These are phyloP conservation scores for Varecia variegata DNA, from an alignment of 2,797 vertebrate species.

Conservation along the genomic window DNA sequence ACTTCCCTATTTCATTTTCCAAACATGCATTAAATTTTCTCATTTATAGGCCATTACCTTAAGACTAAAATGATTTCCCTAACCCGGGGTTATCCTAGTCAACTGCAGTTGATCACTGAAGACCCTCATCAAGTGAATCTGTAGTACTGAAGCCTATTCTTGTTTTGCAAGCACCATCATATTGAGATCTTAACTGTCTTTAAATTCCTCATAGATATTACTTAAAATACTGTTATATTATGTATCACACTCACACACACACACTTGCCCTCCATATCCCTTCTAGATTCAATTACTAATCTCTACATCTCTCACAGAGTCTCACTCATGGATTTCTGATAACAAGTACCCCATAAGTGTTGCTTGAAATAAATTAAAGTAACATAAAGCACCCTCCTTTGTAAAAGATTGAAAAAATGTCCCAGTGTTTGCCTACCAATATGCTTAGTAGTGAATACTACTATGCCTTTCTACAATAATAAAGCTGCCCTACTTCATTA, in stretches of 20 bases:
- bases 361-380: conserved; percentile 1
- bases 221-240: neutral
- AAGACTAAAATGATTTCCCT: conserved; percentile 4
- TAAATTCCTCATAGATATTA: neutral
- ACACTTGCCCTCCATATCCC: neutral
- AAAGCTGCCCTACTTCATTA: conserved; percentile 33
- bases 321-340: neutral
- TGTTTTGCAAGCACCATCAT: neutral
- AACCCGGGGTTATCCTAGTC: neutral
- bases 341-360: neutral
- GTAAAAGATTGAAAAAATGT: neutral
- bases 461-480: neutral
- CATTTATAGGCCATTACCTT: neutral
- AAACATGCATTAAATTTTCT: neutral
- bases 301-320: neutral
- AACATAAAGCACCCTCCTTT: neutral
- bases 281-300: conserved; percentile 29
- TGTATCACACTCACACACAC: neutral
- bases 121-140: neutral
- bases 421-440: neutral
- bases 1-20: neutral
- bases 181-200: neutral
- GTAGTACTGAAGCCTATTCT: neutral
- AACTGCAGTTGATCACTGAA: neutral
- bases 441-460: neutral